Percentiles rank a stretch among this genome's conserved stretches.
Evolutionary conservation across 2,797 vertebrate species (phyloP).

Genomic region (Brachyalestes nurse): DNA sequence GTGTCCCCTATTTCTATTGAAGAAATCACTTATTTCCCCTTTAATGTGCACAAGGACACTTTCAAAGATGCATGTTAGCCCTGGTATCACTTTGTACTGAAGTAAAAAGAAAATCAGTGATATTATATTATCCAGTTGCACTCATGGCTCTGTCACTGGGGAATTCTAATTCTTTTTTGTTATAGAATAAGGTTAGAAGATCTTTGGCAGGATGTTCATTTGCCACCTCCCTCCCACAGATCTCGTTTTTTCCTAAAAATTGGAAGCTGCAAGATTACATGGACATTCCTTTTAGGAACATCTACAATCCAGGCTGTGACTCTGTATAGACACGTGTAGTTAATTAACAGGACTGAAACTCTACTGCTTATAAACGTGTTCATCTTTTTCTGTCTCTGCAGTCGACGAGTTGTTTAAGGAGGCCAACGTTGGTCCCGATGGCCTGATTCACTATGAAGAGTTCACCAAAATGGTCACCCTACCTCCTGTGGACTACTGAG

Average conservation of each 20-base stretch:
- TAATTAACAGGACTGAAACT: neutral
- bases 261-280: neutral
- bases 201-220: neutral
- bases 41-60: no score
- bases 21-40: no score
- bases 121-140: no score
- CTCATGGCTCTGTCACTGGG: no score
- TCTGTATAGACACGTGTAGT: neutral
- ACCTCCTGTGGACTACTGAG: constrained; percentile 84
- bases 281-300: neutral
- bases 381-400: constrained; percentile 61
- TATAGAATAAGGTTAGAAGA: neutral
- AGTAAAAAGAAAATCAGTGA: no score
- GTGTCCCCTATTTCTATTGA: no score
- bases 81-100: no score
- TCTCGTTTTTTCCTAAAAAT: neutral
- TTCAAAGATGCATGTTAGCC: no score
- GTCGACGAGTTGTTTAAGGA: constrained; percentile 92
- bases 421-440: constrained; percentile 80
- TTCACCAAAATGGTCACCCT: constrained; percentile 84
- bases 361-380: neutral
- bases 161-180: neutral
- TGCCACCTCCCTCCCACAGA: neutral
- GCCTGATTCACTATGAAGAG: constrained; percentile 85
- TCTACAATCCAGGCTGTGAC: neutral